Base-by-base conservation (phyloP, 2,113 vertebrate species). In the Zingel zingel region DNA sequence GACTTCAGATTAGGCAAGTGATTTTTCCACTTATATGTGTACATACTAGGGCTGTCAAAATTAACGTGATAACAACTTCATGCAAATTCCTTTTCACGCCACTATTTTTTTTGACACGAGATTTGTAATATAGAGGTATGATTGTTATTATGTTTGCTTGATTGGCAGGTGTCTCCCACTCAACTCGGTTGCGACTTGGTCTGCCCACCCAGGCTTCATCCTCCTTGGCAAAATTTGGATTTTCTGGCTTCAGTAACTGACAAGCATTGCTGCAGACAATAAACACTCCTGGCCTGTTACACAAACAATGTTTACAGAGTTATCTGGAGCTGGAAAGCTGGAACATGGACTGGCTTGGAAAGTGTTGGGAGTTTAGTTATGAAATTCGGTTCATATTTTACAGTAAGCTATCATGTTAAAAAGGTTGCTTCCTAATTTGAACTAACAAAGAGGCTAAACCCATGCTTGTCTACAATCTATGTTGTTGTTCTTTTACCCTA, bases 1-100 rank as follows among this genome's bases (percentile, higher is more conserved):
- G 56, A 57, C n/a, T 86, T 25, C 62, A 73, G 68, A 57, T 51
- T 25, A 62, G 48, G 13, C 0, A 69, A 69, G 36, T 30, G 18
- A 48, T 56, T 66, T 61, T 56, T 50, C 39, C 8, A 21, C 72
- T 33, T 30, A 6, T 5, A 43, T 1, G 18, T 61, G 45, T 30
- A 13, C 56, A 19, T 43, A 27, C 39, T 43, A 11, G 39, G 39
- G 39, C 39, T 43, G 39, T 43, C 9, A 43, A 11, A 43, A 43
- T 43, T 10, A 43, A 11, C 10, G 39, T 0, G 39, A 11, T 43
- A 43, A 43, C 33, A 6, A 33, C 33, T 33, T 33, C 6, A 33
- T 0, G 2, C 39, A 43, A 43, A 43, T 43, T 43, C 39, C 39
- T 43, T 43, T 43, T 43, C 11, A 11, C 10, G 2, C 39, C 2